Conservation (phyloP, 1,140 invertebrate species). For the Carposina sasakii region DNA sequence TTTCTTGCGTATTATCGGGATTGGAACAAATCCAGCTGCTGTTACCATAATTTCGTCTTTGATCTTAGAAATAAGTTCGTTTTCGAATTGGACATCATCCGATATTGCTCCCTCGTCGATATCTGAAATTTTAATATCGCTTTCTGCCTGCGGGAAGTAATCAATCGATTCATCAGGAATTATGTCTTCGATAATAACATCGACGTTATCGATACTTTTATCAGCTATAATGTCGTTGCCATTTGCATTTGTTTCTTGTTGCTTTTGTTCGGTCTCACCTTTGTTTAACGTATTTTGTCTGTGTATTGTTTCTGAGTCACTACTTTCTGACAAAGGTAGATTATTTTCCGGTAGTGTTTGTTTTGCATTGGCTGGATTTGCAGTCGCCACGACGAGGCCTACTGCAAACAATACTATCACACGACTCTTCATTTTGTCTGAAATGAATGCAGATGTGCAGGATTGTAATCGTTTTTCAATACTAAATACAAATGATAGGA, state of each 20-base stretch:
- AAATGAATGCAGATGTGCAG: constrained; percentile 18
- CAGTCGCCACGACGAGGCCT: constrained; percentile 28
- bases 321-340: constrained; percentile 15
- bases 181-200: constrained; percentile 21
- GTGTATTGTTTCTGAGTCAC: constrained; percentile 23
- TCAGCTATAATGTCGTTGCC: not conserved
- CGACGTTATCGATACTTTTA: too few relatives aligned
- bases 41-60: constrained; percentile 58
- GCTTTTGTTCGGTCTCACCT: constrained; percentile 20
- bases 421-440: constrained; percentile 51
- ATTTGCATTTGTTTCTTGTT: not conserved
- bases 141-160: constrained; percentile 5
- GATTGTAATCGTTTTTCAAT: not conserved
- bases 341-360: constrained; percentile 23
- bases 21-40: constrained; percentile 49
- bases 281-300: constrained; percentile 17
- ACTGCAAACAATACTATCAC: constrained; percentile 31
- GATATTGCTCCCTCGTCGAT: too few relatives aligned
- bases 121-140: too few relatives aligned
- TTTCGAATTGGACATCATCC: too few relatives aligned
- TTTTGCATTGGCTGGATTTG: constrained; percentile 26
- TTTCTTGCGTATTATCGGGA: constrained; percentile 39
- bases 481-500: not conserved
- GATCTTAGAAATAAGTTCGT: constrained; percentile 36
- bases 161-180: constrained; percentile 1